phyloP scores from a whole-genome alignment of 2,888 invertebrate species.

The Lasioglossum marginatum region DNA sequence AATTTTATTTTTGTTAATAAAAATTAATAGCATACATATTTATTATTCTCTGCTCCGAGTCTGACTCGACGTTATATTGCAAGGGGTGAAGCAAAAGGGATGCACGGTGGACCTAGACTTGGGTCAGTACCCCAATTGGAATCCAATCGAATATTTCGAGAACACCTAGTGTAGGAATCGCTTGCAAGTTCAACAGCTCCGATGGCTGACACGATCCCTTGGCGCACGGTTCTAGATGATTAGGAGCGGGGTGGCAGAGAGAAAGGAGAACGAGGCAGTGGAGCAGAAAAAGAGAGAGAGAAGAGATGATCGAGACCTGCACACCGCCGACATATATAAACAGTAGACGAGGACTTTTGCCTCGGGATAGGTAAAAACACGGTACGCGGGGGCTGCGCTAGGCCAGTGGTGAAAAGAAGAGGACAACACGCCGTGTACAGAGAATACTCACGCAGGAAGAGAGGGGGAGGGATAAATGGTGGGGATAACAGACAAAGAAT shows the following conservation, averaged over 20 bases:
- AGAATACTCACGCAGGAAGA: background rate
- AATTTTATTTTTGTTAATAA: too few relatives aligned
- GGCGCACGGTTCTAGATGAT: background rate
- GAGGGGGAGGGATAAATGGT: background rate
- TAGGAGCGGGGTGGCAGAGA: background rate
- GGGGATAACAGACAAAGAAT: background rate
- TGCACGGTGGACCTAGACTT: background rate
- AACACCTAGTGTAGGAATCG: background rate
- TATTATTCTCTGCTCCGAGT: too few relatives aligned
- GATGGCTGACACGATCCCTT: background rate
- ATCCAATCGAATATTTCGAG: background rate
- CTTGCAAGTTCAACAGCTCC: background rate
- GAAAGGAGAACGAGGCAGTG: background rate
- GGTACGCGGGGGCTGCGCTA: background rate
- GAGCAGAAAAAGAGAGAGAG: background rate
- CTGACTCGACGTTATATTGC: too few relatives aligned
- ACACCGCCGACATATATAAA: background rate
- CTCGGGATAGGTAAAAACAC: background rate
- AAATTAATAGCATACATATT: too few relatives aligned
- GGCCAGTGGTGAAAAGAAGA: background rate
- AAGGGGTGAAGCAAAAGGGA: background rate
- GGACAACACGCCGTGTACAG: background rate
- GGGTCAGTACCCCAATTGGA: background rate
- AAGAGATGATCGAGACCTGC: conserved; percentile 22
- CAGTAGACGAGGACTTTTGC: conserved; percentile 10